Base-by-base conservation (phyloP, 1,140 invertebrate species). In the Phortica variegata region DNA sequence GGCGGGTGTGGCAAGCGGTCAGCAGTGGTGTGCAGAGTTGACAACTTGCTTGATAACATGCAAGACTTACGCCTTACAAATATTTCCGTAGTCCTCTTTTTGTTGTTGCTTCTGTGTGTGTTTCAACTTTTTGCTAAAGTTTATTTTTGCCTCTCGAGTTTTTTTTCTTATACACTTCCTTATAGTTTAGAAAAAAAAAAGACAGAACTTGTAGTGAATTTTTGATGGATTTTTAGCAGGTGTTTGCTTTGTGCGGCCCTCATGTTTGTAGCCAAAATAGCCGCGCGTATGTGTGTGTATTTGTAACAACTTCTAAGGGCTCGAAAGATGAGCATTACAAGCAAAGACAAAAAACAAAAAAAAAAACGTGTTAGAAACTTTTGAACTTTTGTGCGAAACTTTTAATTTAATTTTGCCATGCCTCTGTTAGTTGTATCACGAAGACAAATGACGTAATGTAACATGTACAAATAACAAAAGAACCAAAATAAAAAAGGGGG, bases 211-310 rank as follows among this genome's bases (percentile, higher is more conserved):
- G 23, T 15, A 26, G 33, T 56, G 45, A 47, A 62, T 62, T 62
- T 62, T 46, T 51, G 32, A 58, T 51, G 46, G 36, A 21, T 49
- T 31, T 29, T 10, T 39, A 41, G 32, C 40, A 50, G 52, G 34
- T 45, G 36, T 38, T 42, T 41, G 43, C 41, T 40, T 46, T 37
- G 15, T 18, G 41, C 10, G 10, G 10, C 23, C 23, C 23, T 5
- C 10, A 26, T 26, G 5, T 26, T 26, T 26, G 23, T 26, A 26
- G 5, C n/a, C n/a, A n/a, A n/a, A n/a, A n/a, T n/a, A n/a, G n/a
- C 5, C 10, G 23, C 10, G 23, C 10, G 23, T 26, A 10, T 29
- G 34, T 43, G 47, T 49, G 34, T 34, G 6, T 15, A 34, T n/a
- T 9, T 34, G 32, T 34, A 15, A 8, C 32, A 34, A 34, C 6